Evolutionary conservation across 1,140 invertebrate genomes (phyloP), one percentile per base, ranked within the genome.

Genomic region (Anagrus nilaparvatae): DNA sequence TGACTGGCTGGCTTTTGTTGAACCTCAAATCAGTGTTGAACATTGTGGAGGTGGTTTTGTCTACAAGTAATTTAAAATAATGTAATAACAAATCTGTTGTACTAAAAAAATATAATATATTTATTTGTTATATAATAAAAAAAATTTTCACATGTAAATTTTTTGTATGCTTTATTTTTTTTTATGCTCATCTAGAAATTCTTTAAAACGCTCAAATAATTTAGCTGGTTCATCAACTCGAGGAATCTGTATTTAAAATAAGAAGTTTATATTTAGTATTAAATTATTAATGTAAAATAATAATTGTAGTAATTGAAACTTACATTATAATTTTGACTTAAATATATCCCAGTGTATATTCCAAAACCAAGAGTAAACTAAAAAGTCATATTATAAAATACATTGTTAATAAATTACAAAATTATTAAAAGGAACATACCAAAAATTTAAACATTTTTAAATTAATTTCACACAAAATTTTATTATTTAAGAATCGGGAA

Each of bases 1-100:
- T 23, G 96, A 99, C 70, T 99, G 96, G 96, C 68, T 99, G 24
- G 94, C 94, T 28, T 99, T 99, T 74, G 87, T 95, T 23, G 86
- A 97, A 62, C 86, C 92, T 6, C 87, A 88, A 65, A 77, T 79
- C 48, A 76, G 85, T 61, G 71, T 89, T 43, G 90, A 95, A 67
- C 88, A 84, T 70, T 84, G 85, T 53, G 87, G 87, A 25, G 90
- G 89, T 41, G 89, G 90, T 43, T 60, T 88, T 43, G 73, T 78
- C 34, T 76, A 88, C 53, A 60, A 73, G 50, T 77, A 71, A 68
- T 50, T 21, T 10, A 38, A 40, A n/a, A 18, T 41, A 30, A 45
- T 21, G 37, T 50, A 35, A 34, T 21, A 10, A 17, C 43, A 45
- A 45, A 49, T 49, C 52, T 55, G 33, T 49, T 43, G 47, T 48